A percentile compares a stretch with the other conserved stretches of the same genome.
These are phyloP conservation scores for Dynastes maya DNA, from an alignment of 2,888 invertebrate species.

Conservation along the genomic window DNA sequence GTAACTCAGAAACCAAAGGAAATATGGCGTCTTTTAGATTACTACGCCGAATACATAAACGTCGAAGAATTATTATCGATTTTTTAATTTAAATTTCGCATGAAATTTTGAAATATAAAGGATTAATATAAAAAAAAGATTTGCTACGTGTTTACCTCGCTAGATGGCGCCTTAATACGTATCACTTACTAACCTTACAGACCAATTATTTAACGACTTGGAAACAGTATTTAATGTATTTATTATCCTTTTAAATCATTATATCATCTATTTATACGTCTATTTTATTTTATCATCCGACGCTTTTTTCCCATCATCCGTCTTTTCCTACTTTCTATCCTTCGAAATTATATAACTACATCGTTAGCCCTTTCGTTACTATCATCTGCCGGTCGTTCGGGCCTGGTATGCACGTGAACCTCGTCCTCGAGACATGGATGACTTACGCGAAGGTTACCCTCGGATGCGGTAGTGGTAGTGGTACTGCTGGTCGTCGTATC, in stretches of 20 bases:
- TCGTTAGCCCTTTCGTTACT: slow-evolving; percentile 26
- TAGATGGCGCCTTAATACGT: not conserved
- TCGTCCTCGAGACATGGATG: slow-evolving; percentile 49
- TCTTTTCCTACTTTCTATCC: not conserved
- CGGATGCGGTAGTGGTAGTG: not conserved
- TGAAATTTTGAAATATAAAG: too few species aligned
- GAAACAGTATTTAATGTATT: not conserved
- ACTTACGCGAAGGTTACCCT: slow-evolving; percentile 46
- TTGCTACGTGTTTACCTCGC: too few species aligned
- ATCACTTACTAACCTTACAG: not conserved
- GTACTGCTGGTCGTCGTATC: slow-evolving; percentile 57
- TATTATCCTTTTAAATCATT: not conserved
- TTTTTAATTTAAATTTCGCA: too few species aligned
- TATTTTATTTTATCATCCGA: not conserved
- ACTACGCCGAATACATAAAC: too few species aligned
- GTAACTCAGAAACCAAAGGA: too few species aligned
- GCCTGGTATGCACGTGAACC: slow-evolving; percentile 54
- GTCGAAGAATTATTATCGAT: too few species aligned
- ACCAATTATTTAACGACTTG: not conserved
- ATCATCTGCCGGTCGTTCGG: slow-evolving; percentile 32
- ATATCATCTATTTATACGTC: slow-evolving; percentile 3
- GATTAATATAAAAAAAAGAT: too few species aligned
- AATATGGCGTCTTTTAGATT: too few species aligned
- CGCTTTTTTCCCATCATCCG: not conserved
- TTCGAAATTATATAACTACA: slow-evolving; percentile 42